These are phyloP conservation scores for Tringa solitaria DNA, from an alignment of 2,113 vertebrate genomes.

Conservation along the genomic window DNA sequence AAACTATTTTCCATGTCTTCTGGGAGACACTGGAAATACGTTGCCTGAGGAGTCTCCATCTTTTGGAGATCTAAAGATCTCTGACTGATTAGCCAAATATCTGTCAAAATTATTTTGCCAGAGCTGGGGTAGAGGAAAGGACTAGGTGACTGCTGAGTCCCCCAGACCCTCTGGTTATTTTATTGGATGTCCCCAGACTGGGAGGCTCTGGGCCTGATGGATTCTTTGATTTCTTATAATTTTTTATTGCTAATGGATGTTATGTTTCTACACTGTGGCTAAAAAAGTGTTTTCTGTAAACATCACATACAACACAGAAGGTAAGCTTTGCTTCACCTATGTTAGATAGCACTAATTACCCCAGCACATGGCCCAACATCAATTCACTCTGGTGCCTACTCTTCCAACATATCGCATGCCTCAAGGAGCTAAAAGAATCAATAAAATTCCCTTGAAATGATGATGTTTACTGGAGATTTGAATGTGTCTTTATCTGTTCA, in stretches of 20 bases:
- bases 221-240: neutral
- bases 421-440: neutral
- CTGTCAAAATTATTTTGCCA: neutral
- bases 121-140: neutral
- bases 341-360: neutral
- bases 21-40: neutral
- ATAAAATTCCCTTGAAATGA: neutral
- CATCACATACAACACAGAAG: neutral
- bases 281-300: neutral
- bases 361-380: neutral
- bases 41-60: neutral
- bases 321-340: neutral
- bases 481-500: neutral
- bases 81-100: neutral
- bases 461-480: neutral
- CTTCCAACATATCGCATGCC: neutral
- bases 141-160: neutral
- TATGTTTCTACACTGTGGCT: neutral
- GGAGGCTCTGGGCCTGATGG: neutral
- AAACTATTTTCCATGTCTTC: neutral
- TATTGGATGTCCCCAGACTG: neutral
- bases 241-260: neutral
- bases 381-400: neutral
- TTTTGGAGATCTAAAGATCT: neutral
- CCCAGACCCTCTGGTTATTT: neutral